These are phyloP conservation scores for Dermochelys coriacea DNA, from an alignment of 2,797 vertebrate genomes.

Conservation along the genomic window DNA sequence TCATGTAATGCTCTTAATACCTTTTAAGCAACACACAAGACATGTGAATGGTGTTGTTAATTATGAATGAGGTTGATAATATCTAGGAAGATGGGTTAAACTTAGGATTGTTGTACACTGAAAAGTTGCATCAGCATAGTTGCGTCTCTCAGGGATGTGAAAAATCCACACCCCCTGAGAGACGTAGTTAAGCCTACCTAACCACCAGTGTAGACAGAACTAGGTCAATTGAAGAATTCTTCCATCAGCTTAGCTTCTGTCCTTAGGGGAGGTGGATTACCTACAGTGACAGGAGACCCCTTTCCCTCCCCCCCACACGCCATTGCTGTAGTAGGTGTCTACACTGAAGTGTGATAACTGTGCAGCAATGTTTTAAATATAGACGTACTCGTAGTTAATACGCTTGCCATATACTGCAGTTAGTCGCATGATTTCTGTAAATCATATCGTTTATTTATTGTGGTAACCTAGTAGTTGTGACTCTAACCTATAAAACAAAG, in stretches of 20 bases:
- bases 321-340: too few species aligned
- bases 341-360: background rate
- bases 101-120: background rate
- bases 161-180: too few species aligned
- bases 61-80: constrained; percentile 41
- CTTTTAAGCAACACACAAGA: constrained; percentile 23
- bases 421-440: constrained; percentile 23
- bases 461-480: constrained; percentile 60
- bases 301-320: too few species aligned
- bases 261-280: background rate
- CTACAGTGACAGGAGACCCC: background rate
- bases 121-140: background rate
- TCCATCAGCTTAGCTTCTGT: background rate
- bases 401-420: constrained; percentile 20
- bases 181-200: too few species aligned
- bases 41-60: constrained; percentile 26
- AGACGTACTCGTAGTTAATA: background rate
- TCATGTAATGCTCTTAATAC: background rate
- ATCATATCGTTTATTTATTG: constrained; percentile 53
- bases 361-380: background rate
- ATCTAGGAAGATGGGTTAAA: constrained; percentile 40
- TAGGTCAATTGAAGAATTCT: background rate
- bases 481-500: constrained; percentile 62
- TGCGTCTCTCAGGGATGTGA: background rate
- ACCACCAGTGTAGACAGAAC: too few species aligned